Base-by-base conservation (phyloP, 2,888 invertebrate species). In the Phasia obesa region DNA sequence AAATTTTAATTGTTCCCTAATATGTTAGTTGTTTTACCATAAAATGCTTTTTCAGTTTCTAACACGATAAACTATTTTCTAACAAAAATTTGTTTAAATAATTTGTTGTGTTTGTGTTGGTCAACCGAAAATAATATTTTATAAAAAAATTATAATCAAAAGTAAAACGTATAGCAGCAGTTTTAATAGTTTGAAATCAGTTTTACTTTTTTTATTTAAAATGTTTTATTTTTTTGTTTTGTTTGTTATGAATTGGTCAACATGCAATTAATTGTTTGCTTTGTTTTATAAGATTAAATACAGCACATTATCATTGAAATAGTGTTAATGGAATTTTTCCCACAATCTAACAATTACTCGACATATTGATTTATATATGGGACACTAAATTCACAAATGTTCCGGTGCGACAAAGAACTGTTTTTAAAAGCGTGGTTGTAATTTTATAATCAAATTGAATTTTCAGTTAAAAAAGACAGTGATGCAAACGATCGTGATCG, bases 191-290 rank as follows among this genome's bases (percentile, higher is more conserved):
- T 84, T 69, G 59, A 84, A 77, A 74, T 81, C 81, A 77, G 84
- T 78, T 81, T 81, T 84, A 81, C 74, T 70, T 74, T 77, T n/a
- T 55, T 77, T 44, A 38, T 74, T 81, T 69, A 21, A 42, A 38
- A 60, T 25, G 4, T 64, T 21, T 57, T 21, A 65, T 53, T 76
- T 55, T 44, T 5, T 71, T 67, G 19, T 42, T 53, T 51, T 75
- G 2, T 47, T 70, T 65, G 81, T 77, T 80, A 55, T 78, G 71
- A 42, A 77, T 78, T 78, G 71, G 73, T 62, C 42, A 83, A 79
- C 57, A 57, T 83, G 83, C 83, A 83, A 83, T 83, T 83, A 83
- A 83, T 75, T 79, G 79, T 79, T 71, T 76, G 83, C 83, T 83
- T 83, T 83, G 83, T 83, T 79, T 79, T 79, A 53, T 47, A 55